A percentile compares a stretch with the other conserved stretches of the same genome.
Evolutionary conservation across 2,797 vertebrate genomes (phyloP).

Genomic region (Aeoliscus strigatus): DNA sequence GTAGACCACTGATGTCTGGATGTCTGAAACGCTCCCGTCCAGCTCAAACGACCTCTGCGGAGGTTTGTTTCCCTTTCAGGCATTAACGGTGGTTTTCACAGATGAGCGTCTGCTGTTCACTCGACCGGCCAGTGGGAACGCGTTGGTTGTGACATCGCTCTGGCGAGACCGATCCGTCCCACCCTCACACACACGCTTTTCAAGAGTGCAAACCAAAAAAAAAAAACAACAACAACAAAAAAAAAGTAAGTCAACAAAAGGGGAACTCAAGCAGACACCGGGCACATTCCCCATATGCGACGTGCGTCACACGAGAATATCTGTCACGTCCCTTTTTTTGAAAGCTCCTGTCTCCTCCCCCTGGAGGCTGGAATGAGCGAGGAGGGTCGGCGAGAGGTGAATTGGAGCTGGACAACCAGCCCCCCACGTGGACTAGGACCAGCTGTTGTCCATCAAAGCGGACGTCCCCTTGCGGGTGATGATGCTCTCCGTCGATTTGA

Average conservation of each 20-base stretch:
- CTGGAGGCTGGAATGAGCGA: slow-evolving; percentile 73
- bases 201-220: slow-evolving; percentile 57
- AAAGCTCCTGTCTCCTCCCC: slow-evolving; percentile 54
- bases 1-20: slow-evolving; percentile 61
- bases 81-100: slow-evolving; percentile 59
- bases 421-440: slow-evolving; percentile 67
- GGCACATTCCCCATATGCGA: slow-evolving; percentile 45
- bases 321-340: slow-evolving; percentile 45
- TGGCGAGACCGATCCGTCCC: slow-evolving; percentile 42
- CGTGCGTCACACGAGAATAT: slow-evolving; percentile 43
- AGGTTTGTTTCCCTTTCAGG: slow-evolving; percentile 66
- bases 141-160: slow-evolving; percentile 40
- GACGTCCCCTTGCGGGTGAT: slow-evolving; percentile 65
- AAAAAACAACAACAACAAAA: no score
- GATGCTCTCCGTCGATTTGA: slow-evolving; percentile 80
- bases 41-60: slow-evolving; percentile 30
- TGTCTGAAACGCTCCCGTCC: slow-evolving; percentile 61
- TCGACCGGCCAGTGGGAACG: slow-evolving; percentile 45
- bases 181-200: slow-evolving; percentile 42
- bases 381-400: slow-evolving; percentile 45
- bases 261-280: slow-evolving; percentile 56
- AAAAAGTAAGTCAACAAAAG: slow-evolving; percentile 44
- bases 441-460: slow-evolving; percentile 62
- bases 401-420: slow-evolving; percentile 42
- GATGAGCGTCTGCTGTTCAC: slow-evolving; percentile 54